Evolutionary conservation across 2,113 vertebrate genomes (phyloP).

Genomic region (Amphiprion percula): DNA sequence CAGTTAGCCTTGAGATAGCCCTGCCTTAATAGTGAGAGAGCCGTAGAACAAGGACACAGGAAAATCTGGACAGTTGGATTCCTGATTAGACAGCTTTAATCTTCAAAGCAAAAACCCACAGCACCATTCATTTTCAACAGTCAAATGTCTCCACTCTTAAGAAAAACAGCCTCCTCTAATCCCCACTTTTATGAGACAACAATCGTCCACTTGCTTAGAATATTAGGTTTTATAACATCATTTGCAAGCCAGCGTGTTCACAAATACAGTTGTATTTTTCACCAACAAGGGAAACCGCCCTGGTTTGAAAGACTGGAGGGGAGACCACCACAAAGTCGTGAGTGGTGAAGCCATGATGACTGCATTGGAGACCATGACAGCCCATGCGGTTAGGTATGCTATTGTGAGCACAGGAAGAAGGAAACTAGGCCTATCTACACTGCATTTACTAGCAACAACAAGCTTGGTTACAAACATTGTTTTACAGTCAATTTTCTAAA

Average conservation of each 20-base stretch:
- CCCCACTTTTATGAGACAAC: constrained; percentile 28
- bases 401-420: constrained; percentile 13
- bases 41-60: constrained; percentile 18
- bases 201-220: background rate
- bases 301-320: background rate
- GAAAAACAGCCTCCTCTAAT: constrained; percentile 24
- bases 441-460: constrained; percentile 17
- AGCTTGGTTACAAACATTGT: background rate
- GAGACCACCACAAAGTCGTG: constrained; percentile 26
- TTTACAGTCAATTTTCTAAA: constrained; percentile 8
- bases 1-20: constrained; percentile 11
- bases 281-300: constrained; percentile 29
- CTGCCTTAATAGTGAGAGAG: background rate
- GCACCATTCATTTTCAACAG: constrained; percentile 32
- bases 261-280: constrained; percentile 5
- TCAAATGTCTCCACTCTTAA: constrained; percentile 25
- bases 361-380: constrained; percentile 16
- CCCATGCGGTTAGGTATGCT: constrained; percentile 15
- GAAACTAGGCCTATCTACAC: background rate
- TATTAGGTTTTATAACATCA: background rate
- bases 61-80: constrained; percentile 43
- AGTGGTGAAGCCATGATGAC: constrained; percentile 23
- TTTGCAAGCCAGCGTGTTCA: constrained; percentile 14
- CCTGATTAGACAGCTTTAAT: constrained; percentile 45
- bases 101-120: constrained; percentile 42